Percentiles rank a stretch among this genome's conserved stretches.
Conservation (phyloP, 2,113 vertebrate species). For the Butorides virescens region DNA sequence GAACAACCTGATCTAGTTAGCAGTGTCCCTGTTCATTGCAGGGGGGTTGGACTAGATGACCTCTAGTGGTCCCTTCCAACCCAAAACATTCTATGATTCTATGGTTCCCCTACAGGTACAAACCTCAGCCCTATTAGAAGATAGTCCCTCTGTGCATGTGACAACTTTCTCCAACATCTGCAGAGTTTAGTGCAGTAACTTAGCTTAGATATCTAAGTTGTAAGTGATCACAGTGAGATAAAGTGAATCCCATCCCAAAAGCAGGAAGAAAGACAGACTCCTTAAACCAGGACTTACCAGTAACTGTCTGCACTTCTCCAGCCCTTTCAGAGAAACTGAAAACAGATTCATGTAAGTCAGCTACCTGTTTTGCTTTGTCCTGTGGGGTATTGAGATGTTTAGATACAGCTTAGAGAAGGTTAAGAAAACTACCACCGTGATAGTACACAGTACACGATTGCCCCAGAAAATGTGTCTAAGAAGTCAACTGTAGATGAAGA, state of each 20-base stretch:
- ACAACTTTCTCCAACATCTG: neutral
- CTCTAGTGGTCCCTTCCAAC: no score
- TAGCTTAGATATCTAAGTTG: neutral
- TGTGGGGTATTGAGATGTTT: neutral
- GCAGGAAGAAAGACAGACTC: neutral
- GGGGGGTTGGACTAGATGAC: no score
- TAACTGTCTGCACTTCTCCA: neutral
- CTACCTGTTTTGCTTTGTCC: neutral
- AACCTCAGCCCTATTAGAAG: neutral
- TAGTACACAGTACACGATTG: neutral
- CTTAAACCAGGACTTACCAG: neutral
- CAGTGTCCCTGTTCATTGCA: no score
- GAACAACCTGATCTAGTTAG: no score
- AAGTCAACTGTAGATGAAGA: neutral
- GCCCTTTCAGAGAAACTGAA: neutral
- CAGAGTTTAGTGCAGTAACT: neutral
- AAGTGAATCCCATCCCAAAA: neutral
- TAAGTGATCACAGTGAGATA: neutral
- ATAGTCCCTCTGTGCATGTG: neutral
- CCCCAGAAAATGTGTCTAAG: neutral
- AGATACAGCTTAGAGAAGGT: neutral
- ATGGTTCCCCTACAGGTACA: neutral
- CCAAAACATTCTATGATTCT: no score
- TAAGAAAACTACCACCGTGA: neutral
- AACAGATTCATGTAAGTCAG: neutral